Evolutionary conservation across 92 coral and sea anemone species (phyloP).

Genomic region (Diadumene lineata): DNA sequence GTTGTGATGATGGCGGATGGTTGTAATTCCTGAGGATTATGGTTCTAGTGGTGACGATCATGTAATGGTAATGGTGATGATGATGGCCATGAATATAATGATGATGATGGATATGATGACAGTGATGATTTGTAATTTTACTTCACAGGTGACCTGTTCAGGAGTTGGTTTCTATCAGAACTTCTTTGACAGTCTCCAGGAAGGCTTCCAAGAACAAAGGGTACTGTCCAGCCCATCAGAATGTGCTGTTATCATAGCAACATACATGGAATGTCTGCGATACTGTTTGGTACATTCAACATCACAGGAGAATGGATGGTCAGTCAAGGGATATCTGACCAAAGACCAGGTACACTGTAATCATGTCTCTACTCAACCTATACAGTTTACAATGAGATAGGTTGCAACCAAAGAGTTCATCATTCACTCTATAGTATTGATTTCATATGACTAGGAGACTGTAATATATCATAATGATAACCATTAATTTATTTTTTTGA

Average conservation of each 20-base stretch:
- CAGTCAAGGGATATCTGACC: slow-evolving; percentile 55
- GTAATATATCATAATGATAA: too few species aligned
- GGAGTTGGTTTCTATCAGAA: slow-evolving; percentile 72
- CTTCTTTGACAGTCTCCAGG: slow-evolving; percentile 65
- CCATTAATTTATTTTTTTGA: too few species aligned
- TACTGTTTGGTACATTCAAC: slow-evolving; percentile 52
- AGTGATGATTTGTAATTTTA: background rate
- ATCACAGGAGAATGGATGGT: slow-evolving; percentile 23
- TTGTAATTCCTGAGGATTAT: too few species aligned
- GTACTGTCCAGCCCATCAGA: slow-evolving; percentile 80
- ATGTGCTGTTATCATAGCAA: slow-evolving; percentile 72
- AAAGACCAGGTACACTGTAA: slow-evolving; percentile 62
- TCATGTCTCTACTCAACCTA: slow-evolving; percentile 51
- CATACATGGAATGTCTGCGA: slow-evolving; percentile 91
- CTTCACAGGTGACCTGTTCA: slow-evolving; percentile 32
- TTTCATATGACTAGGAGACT: too few species aligned
- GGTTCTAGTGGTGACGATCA: too few species aligned
- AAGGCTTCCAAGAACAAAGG: slow-evolving; percentile 63
- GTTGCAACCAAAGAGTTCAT: too few species aligned
- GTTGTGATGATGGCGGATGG: background rate
- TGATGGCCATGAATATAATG: background rate
- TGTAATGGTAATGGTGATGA: background rate
- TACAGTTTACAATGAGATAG: too few species aligned
- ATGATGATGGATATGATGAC: background rate
- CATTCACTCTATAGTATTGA: too few species aligned